phyloP scores from a whole-genome alignment of 1,140 invertebrate genomes.

The Mya arenaria region DNA sequence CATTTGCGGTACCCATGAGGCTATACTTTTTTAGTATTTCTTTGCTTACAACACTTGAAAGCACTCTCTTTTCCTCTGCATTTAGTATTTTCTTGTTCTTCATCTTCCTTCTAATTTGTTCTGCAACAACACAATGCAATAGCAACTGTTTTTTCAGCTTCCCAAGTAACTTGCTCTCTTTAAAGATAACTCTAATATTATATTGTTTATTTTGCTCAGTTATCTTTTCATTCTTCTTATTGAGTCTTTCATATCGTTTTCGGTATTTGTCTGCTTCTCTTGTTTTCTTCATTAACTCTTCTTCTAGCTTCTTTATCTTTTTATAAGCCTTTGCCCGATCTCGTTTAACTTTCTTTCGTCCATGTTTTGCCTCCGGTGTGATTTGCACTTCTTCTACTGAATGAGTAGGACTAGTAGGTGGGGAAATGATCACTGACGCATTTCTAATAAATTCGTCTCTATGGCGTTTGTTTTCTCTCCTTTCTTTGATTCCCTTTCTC shows the following conservation, averaged over 20 bases:
- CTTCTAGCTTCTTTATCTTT: background rate
- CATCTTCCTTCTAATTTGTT: slow-evolving; percentile 9
- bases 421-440: background rate
- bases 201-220: background rate
- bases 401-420: background rate
- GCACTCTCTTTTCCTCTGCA: slow-evolving; percentile 11
- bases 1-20: background rate
- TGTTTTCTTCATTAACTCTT: background rate
- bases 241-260: slow-evolving; percentile 15
- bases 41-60: slow-evolving; percentile 23
- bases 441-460: background rate
- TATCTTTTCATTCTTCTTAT: slow-evolving; percentile 16
- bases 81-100: slow-evolving; percentile 31
- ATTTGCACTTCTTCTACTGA: background rate
- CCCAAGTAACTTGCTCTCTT: slow-evolving; percentile 14
- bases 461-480: background rate
- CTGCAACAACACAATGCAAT: slow-evolving; percentile 20
- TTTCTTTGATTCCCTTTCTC: background rate
- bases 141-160: slow-evolving; percentile 18
- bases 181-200: background rate
- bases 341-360: background rate
- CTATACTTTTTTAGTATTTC: slow-evolving; percentile 23
- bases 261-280: background rate
- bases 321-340: background rate
- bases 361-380: background rate